A percentile compares a stretch with the other conserved stretches of the same genome.
These are phyloP conservation scores for Gasterosteus nipponicus DNA, from an alignment of 2,113 vertebrate genomes.

Conservation along the genomic window DNA sequence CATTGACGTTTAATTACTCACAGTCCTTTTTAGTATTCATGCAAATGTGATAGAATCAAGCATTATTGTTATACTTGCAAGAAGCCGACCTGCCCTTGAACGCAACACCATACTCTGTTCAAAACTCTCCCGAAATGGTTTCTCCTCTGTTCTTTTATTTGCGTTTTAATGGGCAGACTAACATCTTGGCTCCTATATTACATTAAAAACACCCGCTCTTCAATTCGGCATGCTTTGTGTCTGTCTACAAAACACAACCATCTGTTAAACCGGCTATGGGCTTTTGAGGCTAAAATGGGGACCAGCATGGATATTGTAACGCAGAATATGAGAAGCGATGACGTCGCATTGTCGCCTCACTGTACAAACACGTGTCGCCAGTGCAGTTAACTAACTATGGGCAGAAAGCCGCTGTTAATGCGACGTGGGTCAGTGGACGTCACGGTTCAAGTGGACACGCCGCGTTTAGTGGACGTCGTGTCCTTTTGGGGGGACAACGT, in stretches of 20 bases:
- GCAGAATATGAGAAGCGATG: neutral
- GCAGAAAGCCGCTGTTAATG: conserved; percentile 38
- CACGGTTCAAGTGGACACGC: neutral
- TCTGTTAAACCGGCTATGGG: neutral
- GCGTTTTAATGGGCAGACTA: fast-evolving
- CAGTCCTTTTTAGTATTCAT: neutral
- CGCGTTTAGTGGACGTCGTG: neutral
- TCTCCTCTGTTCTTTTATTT: fast-evolving
- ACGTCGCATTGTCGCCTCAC: neutral
- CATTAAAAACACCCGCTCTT: neutral
- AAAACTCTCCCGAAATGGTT: neutral
- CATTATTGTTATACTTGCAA: neutral
- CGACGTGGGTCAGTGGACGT: conserved; percentile 58
- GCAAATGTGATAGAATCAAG: neutral
- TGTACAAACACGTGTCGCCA: neutral
- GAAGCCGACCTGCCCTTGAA: neutral
- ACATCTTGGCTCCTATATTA: fast-evolving
- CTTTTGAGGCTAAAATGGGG: neutral
- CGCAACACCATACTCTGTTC: neutral
- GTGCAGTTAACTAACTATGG: neutral
- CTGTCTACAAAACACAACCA: neutral
- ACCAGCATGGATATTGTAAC: neutral
- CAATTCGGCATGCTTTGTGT: conserved; percentile 31
- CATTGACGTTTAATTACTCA: neutral
- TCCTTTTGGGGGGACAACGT: neutral